Evolutionary conservation across 1,140 invertebrate species (phyloP).

Genomic region (Drosophila sulfurigaster): DNA sequence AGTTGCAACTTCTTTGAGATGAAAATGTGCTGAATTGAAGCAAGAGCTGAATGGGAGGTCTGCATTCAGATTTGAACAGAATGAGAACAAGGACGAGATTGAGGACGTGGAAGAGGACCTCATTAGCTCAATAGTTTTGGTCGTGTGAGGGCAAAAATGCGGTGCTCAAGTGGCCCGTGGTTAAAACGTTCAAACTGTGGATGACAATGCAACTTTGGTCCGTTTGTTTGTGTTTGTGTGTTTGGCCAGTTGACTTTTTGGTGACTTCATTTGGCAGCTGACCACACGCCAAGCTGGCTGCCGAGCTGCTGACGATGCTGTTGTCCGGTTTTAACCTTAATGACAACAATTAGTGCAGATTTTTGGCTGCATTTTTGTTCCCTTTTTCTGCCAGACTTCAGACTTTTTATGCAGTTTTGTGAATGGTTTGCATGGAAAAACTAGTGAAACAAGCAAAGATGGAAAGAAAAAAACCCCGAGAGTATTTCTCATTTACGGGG

Average conservation of each 20-base stretch:
- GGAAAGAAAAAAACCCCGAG: background rate
- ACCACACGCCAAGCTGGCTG: constrained; percentile 50
- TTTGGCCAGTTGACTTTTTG: constrained; percentile 1
- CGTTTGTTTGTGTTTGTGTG: no score
- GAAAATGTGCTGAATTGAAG: no score
- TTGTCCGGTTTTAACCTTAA: constrained; percentile 45
- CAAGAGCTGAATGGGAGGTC: no score
- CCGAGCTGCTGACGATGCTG: no score
- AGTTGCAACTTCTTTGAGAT: no score
- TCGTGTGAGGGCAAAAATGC: constrained; percentile 9
- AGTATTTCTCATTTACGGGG: constrained; percentile 28
- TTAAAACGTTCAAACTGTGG: background rate
- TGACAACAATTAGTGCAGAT: constrained; percentile 77
- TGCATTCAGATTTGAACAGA: no score
- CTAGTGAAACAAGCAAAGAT: background rate
- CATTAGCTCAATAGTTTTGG: background rate
- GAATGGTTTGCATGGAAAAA: constrained; percentile 25
- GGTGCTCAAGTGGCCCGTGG: constrained; percentile 40
- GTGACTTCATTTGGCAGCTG: constrained; percentile 46
- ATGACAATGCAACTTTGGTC: constrained; percentile 54
- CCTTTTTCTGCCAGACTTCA: background rate
- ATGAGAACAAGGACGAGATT: no score
- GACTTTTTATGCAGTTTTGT: constrained; percentile 14
- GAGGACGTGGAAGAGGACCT: no score
- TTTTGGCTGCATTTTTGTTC: constrained; percentile 14